phyloP scores from a whole-genome alignment of 2,797 vertebrate genomes.

The Characodon lateralis region DNA sequence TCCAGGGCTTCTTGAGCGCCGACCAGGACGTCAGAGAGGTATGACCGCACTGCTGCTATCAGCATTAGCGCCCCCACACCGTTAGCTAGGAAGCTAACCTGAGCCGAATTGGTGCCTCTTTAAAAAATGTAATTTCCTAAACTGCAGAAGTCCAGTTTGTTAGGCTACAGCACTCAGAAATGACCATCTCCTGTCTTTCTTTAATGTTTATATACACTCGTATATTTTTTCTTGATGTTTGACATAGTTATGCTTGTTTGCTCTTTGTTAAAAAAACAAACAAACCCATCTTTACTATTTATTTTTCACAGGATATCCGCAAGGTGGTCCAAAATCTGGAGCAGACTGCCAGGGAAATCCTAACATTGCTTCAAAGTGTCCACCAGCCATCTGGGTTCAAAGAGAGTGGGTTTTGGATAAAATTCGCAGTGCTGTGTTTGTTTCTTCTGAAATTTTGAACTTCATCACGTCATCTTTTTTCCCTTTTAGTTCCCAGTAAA shows the following conservation, averaged over 20 bases:
- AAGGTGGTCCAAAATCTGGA: conserved; percentile 94
- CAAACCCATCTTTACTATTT: no score
- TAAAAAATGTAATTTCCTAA: neutral
- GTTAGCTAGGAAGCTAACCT: conserved; percentile 33
- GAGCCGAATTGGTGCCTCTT: neutral
- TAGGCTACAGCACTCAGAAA: neutral
- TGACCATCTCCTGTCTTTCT: neutral
- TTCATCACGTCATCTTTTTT: neutral
- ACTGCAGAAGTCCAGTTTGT: neutral
- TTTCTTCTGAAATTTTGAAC: neutral
- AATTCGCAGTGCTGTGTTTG: no score
- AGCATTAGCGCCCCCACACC: neutral
- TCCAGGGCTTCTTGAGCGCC: conserved; percentile 90
- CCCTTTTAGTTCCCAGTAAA: conserved; percentile 88
- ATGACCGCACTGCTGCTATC: conserved; percentile 2
- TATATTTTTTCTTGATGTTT: neutral
- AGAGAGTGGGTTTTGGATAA: conserved; percentile 86
- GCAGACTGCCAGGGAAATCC: conserved; percentile 93
- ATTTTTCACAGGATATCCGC: conserved; percentile 87
- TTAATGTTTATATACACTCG: neutral
- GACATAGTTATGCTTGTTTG: no score
- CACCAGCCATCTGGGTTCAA: conserved; percentile 94
- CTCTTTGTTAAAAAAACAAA: neutral
- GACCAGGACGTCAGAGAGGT: conserved; percentile 96
- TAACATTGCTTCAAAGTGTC: conserved; percentile 94